phyloP scores from a whole-genome alignment of 2,113 vertebrate genomes.

The Perccottus glenii region DNA sequence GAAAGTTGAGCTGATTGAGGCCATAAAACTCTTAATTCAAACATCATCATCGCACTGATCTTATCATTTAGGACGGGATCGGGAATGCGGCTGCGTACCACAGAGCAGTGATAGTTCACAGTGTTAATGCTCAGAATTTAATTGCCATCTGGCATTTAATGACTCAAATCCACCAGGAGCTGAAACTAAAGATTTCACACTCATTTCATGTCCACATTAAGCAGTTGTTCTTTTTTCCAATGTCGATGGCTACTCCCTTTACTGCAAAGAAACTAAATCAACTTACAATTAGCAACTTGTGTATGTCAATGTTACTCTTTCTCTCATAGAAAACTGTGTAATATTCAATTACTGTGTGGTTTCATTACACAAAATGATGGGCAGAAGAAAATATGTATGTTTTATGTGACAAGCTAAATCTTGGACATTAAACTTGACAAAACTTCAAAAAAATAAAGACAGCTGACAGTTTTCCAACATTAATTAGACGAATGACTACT shows the following conservation, averaged over 20 bases:
- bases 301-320: too few species aligned
- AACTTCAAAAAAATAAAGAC: not conserved
- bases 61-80: not conserved
- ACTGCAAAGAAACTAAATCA: not conserved
- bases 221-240: not conserved
- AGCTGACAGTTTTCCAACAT: not conserved
- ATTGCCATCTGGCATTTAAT: conserved; percentile 8
- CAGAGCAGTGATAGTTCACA: conserved; percentile 6
- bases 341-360: not conserved
- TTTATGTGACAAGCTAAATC: not conserved
- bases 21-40: conserved; percentile 3
- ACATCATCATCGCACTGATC: conserved; percentile 1
- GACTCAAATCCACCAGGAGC: conserved; percentile 8
- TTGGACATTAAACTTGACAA: not conserved
- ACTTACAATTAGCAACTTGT: too few species aligned
- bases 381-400: not conserved
- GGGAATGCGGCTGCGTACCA: not conserved
- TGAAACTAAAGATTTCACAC: not conserved
- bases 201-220: conserved; percentile 7
- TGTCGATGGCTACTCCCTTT: not conserved
- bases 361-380: not conserved
- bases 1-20: conserved; percentile 3
- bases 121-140: conserved; percentile 11
- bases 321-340: too few species aligned
- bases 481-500: conserved; percentile 6